Percentiles rank a stretch among this genome's conserved stretches.
phyloP scores from a whole-genome alignment of 2,113 vertebrate genomes.

The Monopterus albus region DNA sequence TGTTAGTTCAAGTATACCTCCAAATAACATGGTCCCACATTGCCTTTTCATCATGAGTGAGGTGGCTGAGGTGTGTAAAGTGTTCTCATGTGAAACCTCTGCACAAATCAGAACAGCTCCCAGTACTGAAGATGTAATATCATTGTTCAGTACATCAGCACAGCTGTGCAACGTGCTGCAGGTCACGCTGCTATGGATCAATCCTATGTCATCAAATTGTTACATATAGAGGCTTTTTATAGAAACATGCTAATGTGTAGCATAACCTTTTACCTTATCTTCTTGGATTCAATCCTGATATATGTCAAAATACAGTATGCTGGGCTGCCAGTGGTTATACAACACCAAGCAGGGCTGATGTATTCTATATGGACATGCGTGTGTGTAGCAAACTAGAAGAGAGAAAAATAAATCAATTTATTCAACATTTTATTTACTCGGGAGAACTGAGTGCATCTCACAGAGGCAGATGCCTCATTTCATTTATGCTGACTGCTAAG shows the following conservation, averaged over 20 bases:
- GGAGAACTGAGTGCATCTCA: conserved; percentile 39
- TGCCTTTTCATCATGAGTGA: conserved; percentile 55
- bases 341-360: not conserved
- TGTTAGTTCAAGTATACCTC: conserved; percentile 52
- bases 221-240: not conserved
- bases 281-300: not conserved
- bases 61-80: conserved; percentile 36
- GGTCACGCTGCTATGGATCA: conserved; percentile 36
- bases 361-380: not conserved
- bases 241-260: conserved; percentile 12
- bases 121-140: conserved; percentile 45
- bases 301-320: not conserved
- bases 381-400: not conserved
- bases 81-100: conserved; percentile 25
- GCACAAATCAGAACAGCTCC: conserved; percentile 38
- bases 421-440: conserved; percentile 45
- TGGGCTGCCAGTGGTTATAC: not conserved
- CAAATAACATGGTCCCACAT: conserved; percentile 41
- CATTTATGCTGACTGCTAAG: conserved; percentile 35
- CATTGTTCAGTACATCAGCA: conserved; percentile 43
- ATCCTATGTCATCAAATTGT: conserved; percentile 39
- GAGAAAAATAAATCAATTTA: not conserved
- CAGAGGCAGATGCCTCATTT: conserved; percentile 27
- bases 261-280: conserved; percentile 7
- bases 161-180: not conserved